Evolutionary conservation across 2,113 vertebrate species (phyloP).

Genomic region (Coreoperca whiteheadi): DNA sequence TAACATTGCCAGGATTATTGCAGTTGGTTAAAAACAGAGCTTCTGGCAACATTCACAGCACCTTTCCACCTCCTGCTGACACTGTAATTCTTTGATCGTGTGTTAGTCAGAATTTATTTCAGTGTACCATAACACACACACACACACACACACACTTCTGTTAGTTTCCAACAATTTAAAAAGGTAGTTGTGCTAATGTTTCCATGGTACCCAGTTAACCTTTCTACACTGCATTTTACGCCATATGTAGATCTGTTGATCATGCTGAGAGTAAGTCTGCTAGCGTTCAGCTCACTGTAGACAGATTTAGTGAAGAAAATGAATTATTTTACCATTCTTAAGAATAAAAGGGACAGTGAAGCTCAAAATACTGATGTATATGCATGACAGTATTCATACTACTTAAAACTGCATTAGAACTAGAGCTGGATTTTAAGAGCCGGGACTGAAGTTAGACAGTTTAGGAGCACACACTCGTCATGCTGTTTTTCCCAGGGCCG

Average conservation of each 20-base stretch:
- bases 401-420: constrained; percentile 3
- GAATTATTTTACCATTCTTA: background rate
- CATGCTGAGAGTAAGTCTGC: background rate
- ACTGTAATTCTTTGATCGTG: background rate
- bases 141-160: background rate
- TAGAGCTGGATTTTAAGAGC: background rate
- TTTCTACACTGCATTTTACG: background rate
- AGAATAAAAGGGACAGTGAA: background rate
- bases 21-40: background rate
- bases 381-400: background rate
- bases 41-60: constrained; percentile 12
- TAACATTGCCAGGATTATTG: background rate
- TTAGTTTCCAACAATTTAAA: constrained; percentile 9
- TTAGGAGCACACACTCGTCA: constrained; percentile 44
- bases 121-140: background rate
- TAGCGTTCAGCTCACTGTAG: background rate
- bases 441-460: constrained; percentile 24
- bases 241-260: constrained; percentile 18
- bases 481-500: constrained; percentile 60
- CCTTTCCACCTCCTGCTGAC: constrained; percentile 20
- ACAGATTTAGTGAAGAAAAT: background rate
- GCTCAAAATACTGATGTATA: background rate
- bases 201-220: background rate
- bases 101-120: background rate
- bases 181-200: background rate